A percentile compares a stretch with the other conserved stretches of the same genome.
phyloP scores from a whole-genome alignment of 2,888 invertebrate species.

The Lycocerus yunnanus region DNA sequence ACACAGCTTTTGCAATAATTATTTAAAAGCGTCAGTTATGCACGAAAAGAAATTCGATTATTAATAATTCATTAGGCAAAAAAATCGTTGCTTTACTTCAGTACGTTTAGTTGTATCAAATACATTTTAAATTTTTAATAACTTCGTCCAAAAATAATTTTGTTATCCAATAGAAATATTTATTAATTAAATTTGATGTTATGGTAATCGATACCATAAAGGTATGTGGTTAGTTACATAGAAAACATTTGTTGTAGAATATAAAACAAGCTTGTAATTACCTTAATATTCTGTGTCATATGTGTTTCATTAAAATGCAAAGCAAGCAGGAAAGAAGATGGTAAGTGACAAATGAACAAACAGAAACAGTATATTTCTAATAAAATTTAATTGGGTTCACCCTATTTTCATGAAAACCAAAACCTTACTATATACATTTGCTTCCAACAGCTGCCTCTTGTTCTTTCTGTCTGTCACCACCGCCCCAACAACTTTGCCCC shows the following conservation, averaged over 20 bases:
- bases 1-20: too few species aligned
- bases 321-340: constrained; percentile 5
- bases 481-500: constrained; percentile 11
- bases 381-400: constrained; percentile 26
- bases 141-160: background rate
- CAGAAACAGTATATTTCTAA: constrained; percentile 22
- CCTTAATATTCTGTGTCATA: constrained; percentile 14
- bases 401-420: constrained; percentile 22
- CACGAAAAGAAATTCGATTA: background rate
- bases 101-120: background rate
- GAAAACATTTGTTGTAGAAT: background rate
- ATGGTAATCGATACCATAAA: background rate
- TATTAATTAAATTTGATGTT: background rate
- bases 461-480: constrained; percentile 14
- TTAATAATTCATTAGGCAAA: background rate
- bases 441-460: constrained; percentile 15
- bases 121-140: background rate
- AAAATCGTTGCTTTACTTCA: background rate
- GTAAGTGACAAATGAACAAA: constrained; percentile 20
- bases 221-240: background rate
- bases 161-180: background rate
- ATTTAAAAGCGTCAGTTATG: too few species aligned
- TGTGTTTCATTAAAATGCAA: constrained; percentile 22
- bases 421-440: constrained; percentile 11
- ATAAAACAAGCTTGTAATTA: constrained; percentile 11